Evolutionary conservation across 2,113 vertebrate genomes (phyloP).

Genomic region (Equus przewalskii): DNA sequence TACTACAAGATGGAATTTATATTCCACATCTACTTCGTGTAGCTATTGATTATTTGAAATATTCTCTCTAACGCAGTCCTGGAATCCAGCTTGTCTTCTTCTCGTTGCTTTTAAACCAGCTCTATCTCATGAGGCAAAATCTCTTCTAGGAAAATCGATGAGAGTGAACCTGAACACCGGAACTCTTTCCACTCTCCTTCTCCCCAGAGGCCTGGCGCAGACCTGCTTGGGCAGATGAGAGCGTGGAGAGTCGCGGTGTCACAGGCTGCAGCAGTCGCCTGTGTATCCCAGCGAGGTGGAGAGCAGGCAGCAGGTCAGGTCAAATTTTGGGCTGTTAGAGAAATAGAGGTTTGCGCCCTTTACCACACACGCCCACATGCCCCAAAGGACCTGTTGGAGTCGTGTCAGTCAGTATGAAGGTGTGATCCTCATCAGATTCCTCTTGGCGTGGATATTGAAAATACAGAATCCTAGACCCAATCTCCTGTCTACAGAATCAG

Average conservation of each 20-base stretch:
- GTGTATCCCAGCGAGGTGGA: not conserved
- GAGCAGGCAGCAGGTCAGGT: not conserved
- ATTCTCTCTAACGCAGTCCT: slow-evolving; percentile 34
- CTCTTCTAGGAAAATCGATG: slow-evolving; percentile 72
- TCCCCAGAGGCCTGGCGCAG: not conserved
- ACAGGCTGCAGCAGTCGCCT: not conserved
- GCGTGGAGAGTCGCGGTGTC: not conserved
- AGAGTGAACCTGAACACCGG: slow-evolving; percentile 41
- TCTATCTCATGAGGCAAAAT: slow-evolving; percentile 59
- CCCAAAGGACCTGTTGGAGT: not conserved
- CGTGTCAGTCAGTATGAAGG: not conserved
- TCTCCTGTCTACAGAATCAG: rapidly evolving
- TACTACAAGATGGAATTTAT: slow-evolving; percentile 58
- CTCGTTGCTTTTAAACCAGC: slow-evolving; percentile 23
- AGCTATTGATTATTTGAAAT: slow-evolving; percentile 66
- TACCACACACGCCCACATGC: not conserved
- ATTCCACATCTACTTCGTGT: not conserved
- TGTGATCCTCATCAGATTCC: not conserved
- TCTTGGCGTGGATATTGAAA: not conserved
- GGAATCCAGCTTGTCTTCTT: not conserved
- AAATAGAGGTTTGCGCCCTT: not conserved
- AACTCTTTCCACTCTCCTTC: not conserved
- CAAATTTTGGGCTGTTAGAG: not conserved
- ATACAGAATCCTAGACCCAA: not conserved
- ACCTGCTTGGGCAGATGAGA: not conserved